Percentiles rank a stretch among this genome's conserved stretches.
Conservation (phyloP, 2,797 vertebrate species). For the Corythornis leucogaster region DNA sequence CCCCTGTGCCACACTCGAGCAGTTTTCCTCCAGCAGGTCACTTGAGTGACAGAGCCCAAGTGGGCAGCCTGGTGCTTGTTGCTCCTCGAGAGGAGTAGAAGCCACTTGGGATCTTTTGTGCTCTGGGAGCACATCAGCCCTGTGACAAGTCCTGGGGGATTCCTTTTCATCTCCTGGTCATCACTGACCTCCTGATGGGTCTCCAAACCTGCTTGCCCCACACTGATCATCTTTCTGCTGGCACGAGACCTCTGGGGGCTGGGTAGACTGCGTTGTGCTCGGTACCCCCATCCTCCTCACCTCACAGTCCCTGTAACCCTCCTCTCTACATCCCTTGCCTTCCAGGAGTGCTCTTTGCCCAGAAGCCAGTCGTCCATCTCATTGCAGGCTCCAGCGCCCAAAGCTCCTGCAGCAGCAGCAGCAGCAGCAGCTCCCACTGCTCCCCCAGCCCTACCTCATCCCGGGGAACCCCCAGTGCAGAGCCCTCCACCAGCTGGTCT, state of each 20-base stretch:
- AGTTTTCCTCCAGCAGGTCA: not conserved
- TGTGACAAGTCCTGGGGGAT: not conserved
- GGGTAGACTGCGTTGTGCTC: not conserved
- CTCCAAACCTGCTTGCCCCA: not conserved
- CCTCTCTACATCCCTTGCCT: not conserved
- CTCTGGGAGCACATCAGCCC: not conserved
- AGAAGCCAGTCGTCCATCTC: constrained; percentile 87
- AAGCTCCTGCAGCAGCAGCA: constrained; percentile 73
- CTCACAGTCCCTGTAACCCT: not conserved
- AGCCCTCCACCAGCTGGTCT: constrained; percentile 90
- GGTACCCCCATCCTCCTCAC: not conserved
- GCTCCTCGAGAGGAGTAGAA: not conserved
- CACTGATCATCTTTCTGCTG: not conserved
- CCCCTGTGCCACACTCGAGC: not conserved
- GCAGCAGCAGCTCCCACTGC: constrained; percentile 80
- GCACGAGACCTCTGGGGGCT: not conserved
- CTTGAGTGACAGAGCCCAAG: accelerated
- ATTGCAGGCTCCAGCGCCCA: constrained; percentile 84
- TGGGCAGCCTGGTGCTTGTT: not conserved
- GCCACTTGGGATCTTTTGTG: not conserved
- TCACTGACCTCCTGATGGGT: not conserved
- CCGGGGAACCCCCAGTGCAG: constrained; percentile 87
- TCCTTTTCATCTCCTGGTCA: not conserved
- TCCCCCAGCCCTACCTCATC: constrained; percentile 91
- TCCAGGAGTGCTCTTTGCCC: constrained; percentile 92